Evolutionary conservation across 2,113 vertebrate genomes (phyloP).

Genomic region (Scophthalmus maximus): DNA sequence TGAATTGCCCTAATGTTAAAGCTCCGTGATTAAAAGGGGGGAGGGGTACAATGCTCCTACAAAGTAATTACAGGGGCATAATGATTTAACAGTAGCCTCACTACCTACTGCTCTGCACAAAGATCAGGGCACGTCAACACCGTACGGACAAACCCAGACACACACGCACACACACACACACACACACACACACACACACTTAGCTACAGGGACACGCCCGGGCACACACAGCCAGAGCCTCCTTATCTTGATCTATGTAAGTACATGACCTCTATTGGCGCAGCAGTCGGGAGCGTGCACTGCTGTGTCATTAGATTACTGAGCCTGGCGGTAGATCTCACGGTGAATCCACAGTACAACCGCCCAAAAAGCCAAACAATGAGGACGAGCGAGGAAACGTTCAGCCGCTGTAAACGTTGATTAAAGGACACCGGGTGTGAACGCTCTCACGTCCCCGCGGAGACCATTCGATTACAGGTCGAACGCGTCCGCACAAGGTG

Average conservation of each 20-base stretch:
- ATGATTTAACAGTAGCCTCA: slow-evolving; percentile 33
- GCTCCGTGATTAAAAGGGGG: slow-evolving; percentile 36
- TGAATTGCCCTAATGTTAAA: slow-evolving; percentile 6
- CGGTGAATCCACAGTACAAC: not conserved
- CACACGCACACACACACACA: slow-evolving; percentile 2
- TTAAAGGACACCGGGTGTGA: not conserved
- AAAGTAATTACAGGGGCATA: slow-evolving; percentile 53
- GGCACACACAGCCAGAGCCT: slow-evolving; percentile 28
- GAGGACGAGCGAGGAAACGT: not conserved
- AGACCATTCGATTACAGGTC: not conserved
- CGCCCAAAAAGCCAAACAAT: too few relatives aligned
- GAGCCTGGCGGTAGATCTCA: slow-evolving; percentile 17
- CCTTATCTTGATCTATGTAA: slow-evolving; percentile 67
- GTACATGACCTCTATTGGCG: slow-evolving; percentile 63
- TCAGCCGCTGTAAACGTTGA: not conserved
- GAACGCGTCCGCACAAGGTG: too few relatives aligned
- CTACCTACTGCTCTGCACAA: slow-evolving; percentile 19
- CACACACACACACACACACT: not conserved
- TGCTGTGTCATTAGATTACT: slow-evolving; percentile 57
- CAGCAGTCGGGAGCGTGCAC: slow-evolving; percentile 24
- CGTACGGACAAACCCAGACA: slow-evolving; percentile 24
- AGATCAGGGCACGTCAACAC: slow-evolving; percentile 57
- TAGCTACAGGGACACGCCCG: not conserved
- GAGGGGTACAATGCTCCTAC: slow-evolving; percentile 9
- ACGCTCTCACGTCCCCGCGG: not conserved